A percentile compares a stretch with the other conserved stretches of the same genome.
phyloP scores from a whole-genome alignment of 2,888 invertebrate species.

The Acleris holmiana region DNA sequence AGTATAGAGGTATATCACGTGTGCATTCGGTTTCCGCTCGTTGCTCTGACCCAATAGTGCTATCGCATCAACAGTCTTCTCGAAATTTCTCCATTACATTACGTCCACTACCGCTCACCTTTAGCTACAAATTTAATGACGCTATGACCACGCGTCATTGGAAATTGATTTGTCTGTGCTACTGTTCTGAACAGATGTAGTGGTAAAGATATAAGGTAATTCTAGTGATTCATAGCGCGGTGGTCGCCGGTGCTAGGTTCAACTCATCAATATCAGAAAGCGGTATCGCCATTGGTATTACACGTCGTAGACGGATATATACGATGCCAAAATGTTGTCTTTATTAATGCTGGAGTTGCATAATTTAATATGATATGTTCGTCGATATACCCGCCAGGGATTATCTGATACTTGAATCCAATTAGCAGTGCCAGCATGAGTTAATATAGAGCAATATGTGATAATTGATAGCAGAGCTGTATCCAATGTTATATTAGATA shows the following conservation, averaged over 20 bases:
- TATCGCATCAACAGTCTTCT: slow-evolving; percentile 36
- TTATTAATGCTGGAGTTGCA: slow-evolving; percentile 11
- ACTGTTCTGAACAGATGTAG: slow-evolving; percentile 5
- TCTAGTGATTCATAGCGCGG: slow-evolving; percentile 65
- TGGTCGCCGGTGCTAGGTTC: slow-evolving; percentile 55
- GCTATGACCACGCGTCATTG: slow-evolving; percentile 21
- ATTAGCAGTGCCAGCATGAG: background rate
- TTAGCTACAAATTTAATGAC: background rate
- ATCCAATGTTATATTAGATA: no score
- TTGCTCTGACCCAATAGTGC: slow-evolving; percentile 52
- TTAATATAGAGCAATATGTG: no score
- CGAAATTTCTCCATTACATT: background rate
- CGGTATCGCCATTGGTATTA: slow-evolving; percentile 50
- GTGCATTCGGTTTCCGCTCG: slow-evolving; percentile 52
- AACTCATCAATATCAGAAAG: slow-evolving; percentile 71
- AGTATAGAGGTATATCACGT: slow-evolving; percentile 53
- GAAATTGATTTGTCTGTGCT: background rate
- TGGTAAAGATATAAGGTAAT: slow-evolving; percentile 58
- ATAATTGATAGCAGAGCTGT: no score
- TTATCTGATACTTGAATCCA: background rate
- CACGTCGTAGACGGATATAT: slow-evolving; percentile 9
- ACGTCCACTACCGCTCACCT: slow-evolving; percentile 43
- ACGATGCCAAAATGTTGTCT: slow-evolving; percentile 14
- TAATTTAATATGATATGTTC: background rate
- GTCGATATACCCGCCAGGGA: background rate